Base-by-base conservation (phyloP, 2,797 vertebrate species). In the Paguma larvata region DNA sequence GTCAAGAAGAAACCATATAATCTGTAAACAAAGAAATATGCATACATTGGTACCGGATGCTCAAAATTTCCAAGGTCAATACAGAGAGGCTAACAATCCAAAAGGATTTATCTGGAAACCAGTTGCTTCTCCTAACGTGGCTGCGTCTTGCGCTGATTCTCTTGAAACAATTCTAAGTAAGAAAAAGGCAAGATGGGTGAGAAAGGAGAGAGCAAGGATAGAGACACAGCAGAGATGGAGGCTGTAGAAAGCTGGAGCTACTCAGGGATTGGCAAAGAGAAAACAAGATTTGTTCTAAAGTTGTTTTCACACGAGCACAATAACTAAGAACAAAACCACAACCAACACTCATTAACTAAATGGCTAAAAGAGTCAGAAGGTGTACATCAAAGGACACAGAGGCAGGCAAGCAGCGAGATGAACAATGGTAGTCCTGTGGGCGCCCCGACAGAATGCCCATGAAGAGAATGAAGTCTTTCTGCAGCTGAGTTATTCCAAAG, bases 401-500 rank as follows among this genome's bases (percentile, higher is more conserved):
- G 23, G 51, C 21, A 48, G 75, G 46, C 46, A n/a, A 83, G 6
- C 25, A 16, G 82, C 1, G 1, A 25, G 30, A 34, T 88, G 44
- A 93, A n/a, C 41, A 4, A 18, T 23, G 51, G 38, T 32, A 9
- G 15, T 13, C 27, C 25, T 2, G 12, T 1, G 2, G 27, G 11
- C 1, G 13, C 21, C 44, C 93, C 48, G n/a, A 16, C 13, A 67
- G 38, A 84, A 53, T 2, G 12, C 32, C 9, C 0, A 3, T 1
- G 14, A 84, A 87, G 65, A 34, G 30, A 10, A 16, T 27, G 44
- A 72, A 27, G 32, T 44, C 68, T 44, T n/a, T 48, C 59, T n/a
- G 38, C 7, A 53, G 16, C 46, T 82, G 86, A 97, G 38, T 90
- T 95, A 95, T 75, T 97, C 77, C 68, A 70, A 90, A 75, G 62